Percentiles rank a stretch among this genome's conserved stretches.
phyloP scores from a whole-genome alignment of 1,140 invertebrate species.

The Apis dorsata region DNA sequence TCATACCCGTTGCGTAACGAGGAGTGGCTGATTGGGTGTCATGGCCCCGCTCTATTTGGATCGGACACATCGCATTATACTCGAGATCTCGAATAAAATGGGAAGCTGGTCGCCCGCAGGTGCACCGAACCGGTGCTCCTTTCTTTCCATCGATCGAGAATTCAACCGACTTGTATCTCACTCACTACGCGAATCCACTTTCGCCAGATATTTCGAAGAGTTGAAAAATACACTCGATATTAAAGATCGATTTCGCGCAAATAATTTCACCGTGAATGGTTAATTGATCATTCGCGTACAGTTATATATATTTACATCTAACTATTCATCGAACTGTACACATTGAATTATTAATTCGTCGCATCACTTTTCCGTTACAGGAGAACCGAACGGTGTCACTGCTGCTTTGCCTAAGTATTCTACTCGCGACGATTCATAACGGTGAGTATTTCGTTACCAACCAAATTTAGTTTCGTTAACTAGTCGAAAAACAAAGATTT shows the following conservation, averaged over 20 bases:
- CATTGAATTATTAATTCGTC: conserved; percentile 58
- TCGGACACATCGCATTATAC: not conserved
- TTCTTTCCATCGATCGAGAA: not conserved
- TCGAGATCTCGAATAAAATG: not conserved
- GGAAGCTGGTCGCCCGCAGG: not conserved
- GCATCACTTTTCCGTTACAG: conserved; percentile 62
- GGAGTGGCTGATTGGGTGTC: conserved; percentile 70
- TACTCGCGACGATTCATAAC: conserved; percentile 64
- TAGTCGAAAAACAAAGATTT: too few species aligned
- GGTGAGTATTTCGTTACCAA: conserved; percentile 56
- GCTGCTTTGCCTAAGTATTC: conserved; percentile 66
- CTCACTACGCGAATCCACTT: too few species aligned
- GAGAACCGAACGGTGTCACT: conserved; percentile 63
- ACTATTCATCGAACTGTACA: conserved; percentile 13
- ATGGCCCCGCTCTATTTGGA: conserved; percentile 60
- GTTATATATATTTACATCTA: not conserved
- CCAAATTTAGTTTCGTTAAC: too few species aligned
- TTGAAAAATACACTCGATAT: too few species aligned
- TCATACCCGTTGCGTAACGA: conserved; percentile 74
- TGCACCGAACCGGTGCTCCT: not conserved
- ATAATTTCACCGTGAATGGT: not conserved
- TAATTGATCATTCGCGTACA: too few species aligned
- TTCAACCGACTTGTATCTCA: too few species aligned
- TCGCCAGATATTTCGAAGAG: too few species aligned
- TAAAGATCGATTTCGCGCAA: too few species aligned